Base-by-base conservation (phyloP, 1,140 invertebrate genomes). In the Mylabris phalerata region DNA sequence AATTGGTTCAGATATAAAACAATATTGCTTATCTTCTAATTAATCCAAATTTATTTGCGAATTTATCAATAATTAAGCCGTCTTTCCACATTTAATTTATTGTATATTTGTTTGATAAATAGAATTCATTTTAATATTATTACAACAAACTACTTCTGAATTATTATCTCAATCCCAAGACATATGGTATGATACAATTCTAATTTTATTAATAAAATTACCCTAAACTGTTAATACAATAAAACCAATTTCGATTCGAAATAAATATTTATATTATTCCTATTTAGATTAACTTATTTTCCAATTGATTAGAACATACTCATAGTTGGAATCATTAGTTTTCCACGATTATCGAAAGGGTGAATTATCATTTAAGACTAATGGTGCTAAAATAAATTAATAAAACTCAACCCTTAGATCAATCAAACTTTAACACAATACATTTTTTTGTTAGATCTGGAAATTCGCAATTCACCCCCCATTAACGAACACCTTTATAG, bases 151-250 rank as follows among this genome's bases (percentile, higher is more conserved):
- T 54, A 54, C 46, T 54, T 54, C 51, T 54, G 51, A 54, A 54
- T 54, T 54, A 54, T 54, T 54, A 54, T 54, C 51, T 54, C 51
- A 54, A 54, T 54, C 32, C 51, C 51, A 54, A 54, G 51, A 45
- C 51, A 54, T 54, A 54, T 54, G 51, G 51, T 32, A 19, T 44
- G 51, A 45, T 45, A 54, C 46, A 27, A 54, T 54, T 54, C 51
- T 44, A 54, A 54, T 44, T 54, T 54, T 54, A 54, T 44, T 54
- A 19, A 54, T 54, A 54, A 54, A 54, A 54, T 54, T 54, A 54
- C 51, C 50, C 27, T 32, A 42, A 44, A 52, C 43, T 27, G 50
- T 9, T 44, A 41, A 41, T 38, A 45, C 46, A 54, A 54, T 54
- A 46, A 46, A 45, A 11, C 51, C 42, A 19, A 27, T 54, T 45